Evolutionary conservation across 2,113 vertebrate species (phyloP).

Genomic region (Microcebus lehilahytsara): DNA sequence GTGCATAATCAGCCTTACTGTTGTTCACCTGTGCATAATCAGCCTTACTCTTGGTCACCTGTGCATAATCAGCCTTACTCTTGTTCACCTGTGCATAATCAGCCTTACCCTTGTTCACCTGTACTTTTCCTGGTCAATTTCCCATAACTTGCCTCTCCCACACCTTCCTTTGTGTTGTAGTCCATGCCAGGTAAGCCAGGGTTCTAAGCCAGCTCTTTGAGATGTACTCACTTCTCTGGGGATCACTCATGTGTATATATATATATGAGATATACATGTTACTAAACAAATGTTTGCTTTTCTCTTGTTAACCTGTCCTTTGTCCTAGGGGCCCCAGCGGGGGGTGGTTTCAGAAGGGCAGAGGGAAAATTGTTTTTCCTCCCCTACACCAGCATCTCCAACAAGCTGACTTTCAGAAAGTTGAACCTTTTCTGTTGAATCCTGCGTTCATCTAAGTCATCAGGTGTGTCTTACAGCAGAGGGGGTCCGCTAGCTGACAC

Average conservation of each 20-base stretch:
- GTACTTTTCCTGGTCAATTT: background rate
- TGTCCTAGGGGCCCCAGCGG: background rate
- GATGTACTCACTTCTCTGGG: background rate
- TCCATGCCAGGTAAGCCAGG: too few relatives aligned
- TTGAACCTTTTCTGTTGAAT: background rate
- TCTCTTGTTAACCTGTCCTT: background rate
- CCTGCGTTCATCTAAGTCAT: background rate
- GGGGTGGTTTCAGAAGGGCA: background rate
- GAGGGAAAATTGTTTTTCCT: background rate
- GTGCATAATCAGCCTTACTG: too few relatives aligned
- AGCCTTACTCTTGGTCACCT: too few relatives aligned
- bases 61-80: too few relatives aligned
- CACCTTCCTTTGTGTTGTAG: too few relatives aligned
- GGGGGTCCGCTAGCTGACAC: background rate
- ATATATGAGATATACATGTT: too few relatives aligned
- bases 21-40: too few relatives aligned
- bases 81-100: too few relatives aligned
- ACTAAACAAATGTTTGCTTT: too few relatives aligned
- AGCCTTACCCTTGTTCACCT: too few relatives aligned
- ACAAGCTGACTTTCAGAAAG: background rate
- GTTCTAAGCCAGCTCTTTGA: background rate
- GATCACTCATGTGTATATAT: too few relatives aligned
- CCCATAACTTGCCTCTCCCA: background rate
- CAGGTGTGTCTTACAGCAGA: background rate
- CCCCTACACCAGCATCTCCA: too few relatives aligned